These are phyloP conservation scores for Trematocara nigrifrons DNA, from an alignment of 2,113 vertebrate genomes.

Conservation along the genomic window DNA sequence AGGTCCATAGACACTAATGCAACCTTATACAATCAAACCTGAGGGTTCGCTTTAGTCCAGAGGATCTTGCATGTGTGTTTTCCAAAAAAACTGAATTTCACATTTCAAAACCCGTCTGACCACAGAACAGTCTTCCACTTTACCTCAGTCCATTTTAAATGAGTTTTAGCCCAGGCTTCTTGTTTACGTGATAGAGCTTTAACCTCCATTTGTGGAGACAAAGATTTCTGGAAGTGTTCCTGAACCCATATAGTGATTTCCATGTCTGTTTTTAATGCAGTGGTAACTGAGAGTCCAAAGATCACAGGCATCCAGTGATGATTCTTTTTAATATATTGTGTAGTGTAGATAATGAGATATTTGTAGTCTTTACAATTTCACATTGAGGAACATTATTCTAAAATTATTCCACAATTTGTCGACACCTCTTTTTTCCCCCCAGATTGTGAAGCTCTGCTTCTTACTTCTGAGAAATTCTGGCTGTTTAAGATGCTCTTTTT, in stretches of 20 bases:
- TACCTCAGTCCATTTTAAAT: background rate
- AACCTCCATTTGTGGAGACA: background rate
- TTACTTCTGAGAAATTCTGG: background rate
- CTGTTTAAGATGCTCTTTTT: background rate
- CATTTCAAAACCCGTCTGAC: background rate
- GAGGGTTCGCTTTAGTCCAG: background rate
- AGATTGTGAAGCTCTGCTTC: background rate
- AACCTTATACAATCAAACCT: background rate
- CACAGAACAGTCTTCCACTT: background rate
- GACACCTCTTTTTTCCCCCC: accelerated
- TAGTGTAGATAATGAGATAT: background rate
- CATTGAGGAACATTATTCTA: background rate
- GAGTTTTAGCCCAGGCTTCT: background rate
- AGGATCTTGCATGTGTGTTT: background rate
- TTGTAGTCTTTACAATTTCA: background rate
- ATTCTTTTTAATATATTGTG: background rate
- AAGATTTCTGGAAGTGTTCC: background rate
- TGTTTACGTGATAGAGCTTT: background rate
- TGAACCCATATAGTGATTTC: background rate
- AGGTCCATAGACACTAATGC: background rate
- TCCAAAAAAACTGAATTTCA: background rate
- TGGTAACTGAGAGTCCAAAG: background rate
- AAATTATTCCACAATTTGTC: background rate
- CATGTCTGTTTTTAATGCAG: background rate
- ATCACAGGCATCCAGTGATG: background rate